Conservation (phyloP, 2,888 invertebrate genomes). For the Leptodirus hochenwartii region DNA sequence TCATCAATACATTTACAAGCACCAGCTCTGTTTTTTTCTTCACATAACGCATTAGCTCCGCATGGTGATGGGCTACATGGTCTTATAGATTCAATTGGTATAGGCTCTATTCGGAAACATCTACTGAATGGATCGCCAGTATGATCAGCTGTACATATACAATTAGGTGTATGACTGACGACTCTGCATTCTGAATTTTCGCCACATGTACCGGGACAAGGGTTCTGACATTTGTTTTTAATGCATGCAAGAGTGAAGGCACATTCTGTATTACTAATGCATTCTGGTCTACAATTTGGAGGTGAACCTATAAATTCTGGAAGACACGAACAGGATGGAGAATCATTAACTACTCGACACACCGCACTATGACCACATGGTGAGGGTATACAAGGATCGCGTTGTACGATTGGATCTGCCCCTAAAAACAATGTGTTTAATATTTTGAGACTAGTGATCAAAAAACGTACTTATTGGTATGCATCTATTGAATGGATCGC, state of each 20-base stretch:
- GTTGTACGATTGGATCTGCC: too few species aligned
- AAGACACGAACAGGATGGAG: constrained; percentile 25
- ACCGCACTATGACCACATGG: constrained; percentile 24
- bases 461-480: constrained; percentile 28
- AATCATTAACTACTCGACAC: constrained; percentile 16
- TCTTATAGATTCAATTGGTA: constrained; percentile 4
- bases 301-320: constrained; percentile 25
- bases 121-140: constrained; percentile 48
- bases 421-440: too few species aligned
- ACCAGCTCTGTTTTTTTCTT: constrained; percentile 46
- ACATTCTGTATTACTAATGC: constrained; percentile 28
- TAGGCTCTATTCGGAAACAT: constrained; percentile 26
- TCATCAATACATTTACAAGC: constrained; percentile 49
- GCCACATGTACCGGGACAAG: constrained; percentile 33
- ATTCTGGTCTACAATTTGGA: constrained; percentile 27
- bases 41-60: constrained; percentile 50
- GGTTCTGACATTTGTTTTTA: constrained; percentile 29
- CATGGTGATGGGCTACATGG: constrained; percentile 32
- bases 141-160: constrained; percentile 34
- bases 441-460: too few species aligned
- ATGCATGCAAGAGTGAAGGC: constrained; percentile 26
- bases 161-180: constrained; percentile 32
- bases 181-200: constrained; percentile 32
- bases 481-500: constrained; percentile 51
- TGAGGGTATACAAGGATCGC: constrained; percentile 24